Base-by-base conservation (phyloP, 2,797 vertebrate species). In the Nannoperca australis region DNA sequence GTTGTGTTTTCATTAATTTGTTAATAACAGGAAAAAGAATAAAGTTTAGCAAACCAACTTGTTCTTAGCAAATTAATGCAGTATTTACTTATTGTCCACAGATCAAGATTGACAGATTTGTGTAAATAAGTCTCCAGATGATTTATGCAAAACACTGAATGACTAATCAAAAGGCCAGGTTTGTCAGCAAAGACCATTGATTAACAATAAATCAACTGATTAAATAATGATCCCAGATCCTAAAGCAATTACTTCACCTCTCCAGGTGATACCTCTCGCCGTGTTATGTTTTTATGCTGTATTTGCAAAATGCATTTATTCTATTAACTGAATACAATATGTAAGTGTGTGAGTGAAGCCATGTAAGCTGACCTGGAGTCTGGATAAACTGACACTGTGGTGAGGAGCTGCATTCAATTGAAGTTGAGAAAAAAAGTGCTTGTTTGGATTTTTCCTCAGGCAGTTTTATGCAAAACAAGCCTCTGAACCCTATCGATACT, bases 391-490 rank as follows among this genome's bases (percentile, higher is more conserved):
- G 83, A 74, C 72, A 76, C 47, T 67, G 32, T 42, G 45, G 7
- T 22, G 64, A 70, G 59, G 17, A 76, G 72, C 62, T 59, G 66
- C 36, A 10, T 70, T 38, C 63, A 49, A 24, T 64, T 81, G 24
- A 84, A 68, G 84, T 69, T 11, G 62, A 56, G 70, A 79, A 67
- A 51, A 86, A 78, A 85, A 60, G 54, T 50, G 84, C 87, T 90
- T 91, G 86, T 93, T 92, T 89, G 53, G 76, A 79, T 84, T 81
- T 89, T 89, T 88, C 89, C 85, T 87, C 79, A 47, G 91, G 89
- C 86, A 47, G 81, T 79, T 58, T 88, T 93, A 94, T 93, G 90
- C 89, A 92, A 93, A 94, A 84, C 82, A 85, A 65, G 84, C 67
- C 83, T 85, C 82, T 91, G 87, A 92, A 93, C 85, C 83, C 92